A percentile compares a stretch with the other conserved stretches of the same genome.
Evolutionary conservation across 2,113 vertebrate species (phyloP).

Genomic region (Cyprinodon brontotheroides): DNA sequence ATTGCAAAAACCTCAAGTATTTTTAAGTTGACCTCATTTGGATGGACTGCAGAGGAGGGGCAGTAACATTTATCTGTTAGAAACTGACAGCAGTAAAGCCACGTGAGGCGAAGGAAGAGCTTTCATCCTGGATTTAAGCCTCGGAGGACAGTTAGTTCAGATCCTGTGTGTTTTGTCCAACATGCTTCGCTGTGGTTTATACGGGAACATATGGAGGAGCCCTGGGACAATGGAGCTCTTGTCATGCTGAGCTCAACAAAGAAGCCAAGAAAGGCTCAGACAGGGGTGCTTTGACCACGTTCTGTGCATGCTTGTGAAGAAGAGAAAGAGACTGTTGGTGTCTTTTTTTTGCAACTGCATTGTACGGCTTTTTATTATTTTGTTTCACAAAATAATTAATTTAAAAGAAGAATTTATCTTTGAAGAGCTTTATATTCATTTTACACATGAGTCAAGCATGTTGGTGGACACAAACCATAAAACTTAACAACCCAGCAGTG

Average conservation of each 20-base stretch:
- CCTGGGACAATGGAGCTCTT: constrained; percentile 64
- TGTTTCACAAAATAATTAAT: not conserved
- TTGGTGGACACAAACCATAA: not conserved
- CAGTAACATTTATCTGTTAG: not conserved
- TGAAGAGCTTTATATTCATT: not conserved
- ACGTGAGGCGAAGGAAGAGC: not conserved
- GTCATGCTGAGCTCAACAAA: constrained; percentile 63
- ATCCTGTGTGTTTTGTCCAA: constrained; percentile 35
- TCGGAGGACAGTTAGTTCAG: constrained; percentile 35
- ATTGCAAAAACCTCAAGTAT: not conserved
- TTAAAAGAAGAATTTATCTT: not conserved
- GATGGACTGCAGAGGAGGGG: not conserved
- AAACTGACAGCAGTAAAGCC: not conserved
- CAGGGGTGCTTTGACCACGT: constrained; percentile 23
- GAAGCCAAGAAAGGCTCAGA: constrained; percentile 62
- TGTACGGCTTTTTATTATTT: not conserved
- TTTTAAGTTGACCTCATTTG: not conserved
- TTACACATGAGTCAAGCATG: not conserved
- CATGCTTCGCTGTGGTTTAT: constrained; percentile 17
- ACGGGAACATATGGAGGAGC: constrained; percentile 62
- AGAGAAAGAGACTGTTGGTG: not conserved
- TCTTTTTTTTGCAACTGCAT: not conserved
- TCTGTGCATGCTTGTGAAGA: not conserved
- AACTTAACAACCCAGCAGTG: constrained; percentile 4
- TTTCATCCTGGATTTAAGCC: constrained; percentile 11